Percentiles rank a stretch among this genome's conserved stretches.
phyloP scores from a whole-genome alignment of 2,797 vertebrate genomes.

The Columba guinea region DNA sequence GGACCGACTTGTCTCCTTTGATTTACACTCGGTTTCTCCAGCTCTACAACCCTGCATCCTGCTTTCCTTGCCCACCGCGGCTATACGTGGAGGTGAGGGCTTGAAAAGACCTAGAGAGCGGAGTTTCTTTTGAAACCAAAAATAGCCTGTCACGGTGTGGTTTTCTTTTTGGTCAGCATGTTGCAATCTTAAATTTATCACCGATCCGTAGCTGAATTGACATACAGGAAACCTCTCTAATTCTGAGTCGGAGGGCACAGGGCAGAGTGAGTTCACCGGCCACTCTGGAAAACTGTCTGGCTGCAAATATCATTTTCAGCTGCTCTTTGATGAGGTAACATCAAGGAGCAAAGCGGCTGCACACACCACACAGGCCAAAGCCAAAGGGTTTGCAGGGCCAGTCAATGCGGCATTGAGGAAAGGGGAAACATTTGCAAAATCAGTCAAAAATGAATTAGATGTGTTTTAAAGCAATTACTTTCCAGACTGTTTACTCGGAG shows the following conservation, averaged over 20 bases:
- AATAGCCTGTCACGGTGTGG: not conserved
- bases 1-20: conserved; percentile 37
- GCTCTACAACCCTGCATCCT: conserved; percentile 25
- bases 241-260: not conserved
- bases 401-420: not conserved
- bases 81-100: conserved; percentile 12
- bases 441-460: not conserved
- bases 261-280: not conserved
- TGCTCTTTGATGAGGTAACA: conserved; percentile 63
- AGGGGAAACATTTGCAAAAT: conserved; percentile 18
- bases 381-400: not conserved
- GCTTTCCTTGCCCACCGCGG: conserved; percentile 54
- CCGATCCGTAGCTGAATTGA: not conserved
- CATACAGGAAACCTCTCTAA: not conserved
- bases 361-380: not conserved
- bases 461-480: conserved; percentile 33
- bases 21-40: conserved; percentile 19
- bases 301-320: conserved; percentile 64
- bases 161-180: not conserved
- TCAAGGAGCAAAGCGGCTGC: conserved; percentile 37
- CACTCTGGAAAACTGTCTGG: not conserved
- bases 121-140: conserved; percentile 38
- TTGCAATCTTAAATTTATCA: conserved; percentile 9
- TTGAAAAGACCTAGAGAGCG: not conserved
- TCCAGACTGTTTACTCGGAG: conserved; percentile 42